These are phyloP conservation scores for Hypomecis atomaria DNA, from an alignment of 2,888 invertebrate genomes.

Conservation along the genomic window DNA sequence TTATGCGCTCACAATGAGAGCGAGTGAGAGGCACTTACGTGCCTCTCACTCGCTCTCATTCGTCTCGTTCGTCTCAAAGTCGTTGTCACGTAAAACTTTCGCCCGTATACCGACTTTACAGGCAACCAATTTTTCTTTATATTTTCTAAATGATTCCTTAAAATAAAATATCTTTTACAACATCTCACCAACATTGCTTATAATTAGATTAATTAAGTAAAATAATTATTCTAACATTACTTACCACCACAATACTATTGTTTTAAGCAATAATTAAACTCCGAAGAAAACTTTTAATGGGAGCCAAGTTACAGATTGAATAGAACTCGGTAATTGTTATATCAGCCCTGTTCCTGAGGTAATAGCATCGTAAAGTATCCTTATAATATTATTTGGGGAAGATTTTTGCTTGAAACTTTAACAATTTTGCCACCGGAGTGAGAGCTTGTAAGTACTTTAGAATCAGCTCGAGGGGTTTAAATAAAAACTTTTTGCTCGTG, in stretches of 20 bases:
- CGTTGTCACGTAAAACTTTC: too few relatives aligned
- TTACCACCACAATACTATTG: constrained; percentile 69
- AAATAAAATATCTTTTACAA: too few relatives aligned
- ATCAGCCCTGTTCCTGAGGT: constrained; percentile 56
- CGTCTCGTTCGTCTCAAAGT: too few relatives aligned
- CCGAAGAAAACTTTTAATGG: constrained; percentile 74
- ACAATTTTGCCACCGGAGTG: constrained; percentile 54
- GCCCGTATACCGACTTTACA: too few relatives aligned
- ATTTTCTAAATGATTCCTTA: too few relatives aligned
- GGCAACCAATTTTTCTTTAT: too few relatives aligned
- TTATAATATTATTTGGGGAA: constrained; percentile 57
- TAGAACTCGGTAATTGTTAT: constrained; percentile 63
- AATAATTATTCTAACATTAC: constrained; percentile 67
- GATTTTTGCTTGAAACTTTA: constrained; percentile 58
- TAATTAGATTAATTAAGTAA: constrained; percentile 38
- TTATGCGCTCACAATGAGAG: too few relatives aligned
- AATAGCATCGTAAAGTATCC: constrained; percentile 60
- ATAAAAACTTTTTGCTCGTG: constrained; percentile 34
- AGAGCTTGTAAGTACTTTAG: constrained; percentile 45
- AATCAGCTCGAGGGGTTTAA: constrained; percentile 48
- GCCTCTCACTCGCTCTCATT: too few relatives aligned
- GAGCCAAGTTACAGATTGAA: constrained; percentile 68
- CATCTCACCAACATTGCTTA: too few relatives aligned
- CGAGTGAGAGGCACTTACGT: too few relatives aligned
- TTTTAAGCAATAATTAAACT: constrained; percentile 62